Evolutionary conservation across 2,797 vertebrate species (phyloP).

Genomic region (Cyclura pinguis): DNA sequence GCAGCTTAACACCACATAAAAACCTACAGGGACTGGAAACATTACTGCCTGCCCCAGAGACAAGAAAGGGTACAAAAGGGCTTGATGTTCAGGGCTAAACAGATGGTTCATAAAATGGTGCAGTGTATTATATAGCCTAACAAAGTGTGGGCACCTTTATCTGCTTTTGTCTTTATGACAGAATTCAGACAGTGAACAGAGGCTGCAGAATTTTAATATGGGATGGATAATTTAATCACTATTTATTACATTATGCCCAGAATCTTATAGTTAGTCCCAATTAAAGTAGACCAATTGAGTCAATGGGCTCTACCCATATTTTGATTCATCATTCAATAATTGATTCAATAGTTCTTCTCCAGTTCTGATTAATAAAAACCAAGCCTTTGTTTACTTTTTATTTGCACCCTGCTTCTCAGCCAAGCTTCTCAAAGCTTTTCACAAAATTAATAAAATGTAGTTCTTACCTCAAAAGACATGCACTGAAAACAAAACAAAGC

Average conservation of each 20-base stretch:
- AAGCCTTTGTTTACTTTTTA: neutral
- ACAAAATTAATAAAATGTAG: neutral
- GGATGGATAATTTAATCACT: rapidly evolving
- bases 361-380: too few species aligned
- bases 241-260: neutral
- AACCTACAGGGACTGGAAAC: neutral
- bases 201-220: neutral
- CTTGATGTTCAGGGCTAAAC: neutral
- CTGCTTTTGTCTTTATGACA: neutral
- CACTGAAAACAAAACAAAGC: neutral
- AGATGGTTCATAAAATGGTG: neutral
- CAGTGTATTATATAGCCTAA: neutral
- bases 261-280: too few species aligned
- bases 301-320: too few species aligned
- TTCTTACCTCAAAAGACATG: neutral
- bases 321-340: too few species aligned
- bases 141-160: neutral
- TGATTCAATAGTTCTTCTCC: too few species aligned
- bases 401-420: neutral
- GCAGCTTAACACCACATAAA: neutral
- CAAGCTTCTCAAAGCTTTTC: neutral
- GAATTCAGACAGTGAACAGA: neutral
- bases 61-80: neutral
- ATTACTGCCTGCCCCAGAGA: neutral
- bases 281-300: too few species aligned